phyloP scores from a whole-genome alignment of 2,113 vertebrate genomes.

The Cochlearius cochlearius region DNA sequence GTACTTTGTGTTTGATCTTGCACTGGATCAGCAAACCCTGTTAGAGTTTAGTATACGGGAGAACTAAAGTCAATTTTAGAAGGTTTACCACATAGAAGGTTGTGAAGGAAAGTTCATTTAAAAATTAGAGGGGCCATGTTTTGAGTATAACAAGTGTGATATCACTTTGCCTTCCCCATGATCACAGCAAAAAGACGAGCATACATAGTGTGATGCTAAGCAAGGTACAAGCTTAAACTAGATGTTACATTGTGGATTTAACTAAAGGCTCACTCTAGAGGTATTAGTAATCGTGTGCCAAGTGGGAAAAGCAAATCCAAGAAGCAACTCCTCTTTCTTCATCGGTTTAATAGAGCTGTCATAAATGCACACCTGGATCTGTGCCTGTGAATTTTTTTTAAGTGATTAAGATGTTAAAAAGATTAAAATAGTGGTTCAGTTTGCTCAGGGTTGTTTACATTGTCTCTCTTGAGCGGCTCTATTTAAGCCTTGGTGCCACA shows the following conservation, averaged over 20 bases:
- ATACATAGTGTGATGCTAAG: not conserved
- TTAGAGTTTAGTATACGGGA: slow-evolving; percentile 18
- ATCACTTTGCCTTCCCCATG: not conserved
- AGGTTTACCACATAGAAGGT: not conserved
- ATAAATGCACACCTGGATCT: not conserved
- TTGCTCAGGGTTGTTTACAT: slow-evolving; percentile 5
- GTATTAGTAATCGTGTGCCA: not conserved
- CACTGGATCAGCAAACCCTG: slow-evolving; percentile 76
- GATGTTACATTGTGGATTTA: not conserved
- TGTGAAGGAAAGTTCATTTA: not conserved
- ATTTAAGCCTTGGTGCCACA: not conserved
- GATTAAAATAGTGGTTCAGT: not conserved
- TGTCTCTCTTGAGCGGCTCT: slow-evolving; percentile 7
- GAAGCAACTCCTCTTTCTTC: not conserved
- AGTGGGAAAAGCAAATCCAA: not conserved
- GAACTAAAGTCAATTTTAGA: not conserved
- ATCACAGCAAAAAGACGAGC: not conserved
- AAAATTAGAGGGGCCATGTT: not conserved
- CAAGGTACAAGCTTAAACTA: not conserved
- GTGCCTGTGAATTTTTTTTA: not conserved
- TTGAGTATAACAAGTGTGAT: not conserved
- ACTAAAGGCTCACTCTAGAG: not conserved
- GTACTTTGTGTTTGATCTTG: slow-evolving; percentile 81
- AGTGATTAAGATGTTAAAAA: slow-evolving; percentile 6
- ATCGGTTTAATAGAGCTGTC: not conserved